Conservation (phyloP, 2,888 invertebrate species). For the Campoplex capitator region DNA sequence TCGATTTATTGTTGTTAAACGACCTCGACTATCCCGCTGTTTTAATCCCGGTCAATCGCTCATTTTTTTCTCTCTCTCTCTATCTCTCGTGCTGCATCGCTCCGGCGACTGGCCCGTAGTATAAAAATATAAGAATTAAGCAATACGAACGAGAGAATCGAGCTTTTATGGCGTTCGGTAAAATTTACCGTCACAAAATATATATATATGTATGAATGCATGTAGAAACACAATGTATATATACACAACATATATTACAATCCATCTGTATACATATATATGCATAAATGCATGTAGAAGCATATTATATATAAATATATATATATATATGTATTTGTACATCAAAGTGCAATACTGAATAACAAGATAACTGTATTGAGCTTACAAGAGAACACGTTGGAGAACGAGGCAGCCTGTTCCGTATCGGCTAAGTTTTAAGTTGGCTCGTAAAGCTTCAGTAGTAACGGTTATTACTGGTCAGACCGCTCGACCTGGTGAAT, state of each 20-base stretch:
- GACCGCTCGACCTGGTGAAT: slow-evolving; percentile 70
- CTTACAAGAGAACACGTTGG: neutral
- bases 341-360: neutral
- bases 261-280: neutral
- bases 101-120: neutral
- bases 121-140: neutral
- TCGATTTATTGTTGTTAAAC: no score
- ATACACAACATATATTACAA: no score
- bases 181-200: neutral
- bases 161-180: no score
- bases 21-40: no score
- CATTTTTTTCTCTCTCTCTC: no score
- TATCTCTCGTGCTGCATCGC: no score
- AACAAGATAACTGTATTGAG: slow-evolving; percentile 28
- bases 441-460: slow-evolving; percentile 77
- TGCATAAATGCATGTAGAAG: neutral
- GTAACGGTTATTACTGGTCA: slow-evolving; percentile 79
- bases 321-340: neutral
- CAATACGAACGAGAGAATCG: neutral
- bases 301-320: neutral
- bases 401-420: slow-evolving; percentile 2
- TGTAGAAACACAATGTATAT: neutral
- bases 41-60: no score
- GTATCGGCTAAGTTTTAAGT: slow-evolving; percentile 75
- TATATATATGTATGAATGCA: slow-evolving; percentile 6